Conservation (phyloP, 2,888 invertebrate species). For the Calephelis perditalis region DNA sequence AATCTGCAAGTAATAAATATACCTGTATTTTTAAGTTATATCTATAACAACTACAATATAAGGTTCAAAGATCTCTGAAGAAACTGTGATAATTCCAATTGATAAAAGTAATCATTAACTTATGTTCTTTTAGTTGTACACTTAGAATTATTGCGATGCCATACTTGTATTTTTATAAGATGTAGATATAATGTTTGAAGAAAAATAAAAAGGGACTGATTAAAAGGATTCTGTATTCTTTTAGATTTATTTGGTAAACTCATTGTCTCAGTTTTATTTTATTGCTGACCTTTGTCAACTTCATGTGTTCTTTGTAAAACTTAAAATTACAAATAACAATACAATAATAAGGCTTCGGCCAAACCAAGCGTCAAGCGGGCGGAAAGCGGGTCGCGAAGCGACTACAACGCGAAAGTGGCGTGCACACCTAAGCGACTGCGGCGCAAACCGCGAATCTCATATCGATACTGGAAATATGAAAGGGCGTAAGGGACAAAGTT, state of each 20-base stretch:
- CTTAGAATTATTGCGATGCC: conserved; percentile 45
- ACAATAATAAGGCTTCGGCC: no score
- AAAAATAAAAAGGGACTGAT: conserved; percentile 50
- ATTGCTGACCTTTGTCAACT: no score
- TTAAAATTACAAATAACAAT: no score
- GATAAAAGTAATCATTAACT: conserved; percentile 66
- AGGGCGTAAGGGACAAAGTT: no score
- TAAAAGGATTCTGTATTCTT: conserved; percentile 50
- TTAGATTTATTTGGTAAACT: conserved; percentile 14
- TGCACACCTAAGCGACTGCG: no score
- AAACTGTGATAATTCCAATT: conserved; percentile 75
- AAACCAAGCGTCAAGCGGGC: no score
- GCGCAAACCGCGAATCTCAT: no score
- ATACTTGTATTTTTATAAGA: conserved; percentile 42
- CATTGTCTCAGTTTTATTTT: background rate
- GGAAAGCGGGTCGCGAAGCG: no score
- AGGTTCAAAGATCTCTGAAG: conserved; percentile 74
- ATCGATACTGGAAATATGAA: no score
- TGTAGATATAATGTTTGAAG: conserved; percentile 34
- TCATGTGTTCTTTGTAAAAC: no score
- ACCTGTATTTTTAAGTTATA: conserved; percentile 39
- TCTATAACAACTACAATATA: conserved; percentile 64
- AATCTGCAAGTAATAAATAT: conserved; percentile 24
- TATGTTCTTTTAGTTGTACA: conserved; percentile 48
- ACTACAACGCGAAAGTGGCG: no score